Conservation (phyloP, 1,140 invertebrate species). For the Panagrolaimus sp. region DNA sequence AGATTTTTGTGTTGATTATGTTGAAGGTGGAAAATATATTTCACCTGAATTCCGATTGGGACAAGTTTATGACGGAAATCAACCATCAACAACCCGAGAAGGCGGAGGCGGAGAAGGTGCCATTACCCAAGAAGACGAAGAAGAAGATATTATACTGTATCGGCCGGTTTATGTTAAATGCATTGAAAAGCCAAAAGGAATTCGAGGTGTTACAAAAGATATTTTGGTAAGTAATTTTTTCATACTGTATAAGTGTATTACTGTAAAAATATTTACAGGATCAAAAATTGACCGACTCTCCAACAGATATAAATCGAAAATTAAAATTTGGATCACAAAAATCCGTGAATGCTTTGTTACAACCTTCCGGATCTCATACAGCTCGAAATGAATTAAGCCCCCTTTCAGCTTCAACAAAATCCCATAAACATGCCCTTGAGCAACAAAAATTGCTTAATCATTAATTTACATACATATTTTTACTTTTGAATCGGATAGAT, state of each 20-base stretch:
- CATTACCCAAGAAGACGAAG: conserved; percentile 26
- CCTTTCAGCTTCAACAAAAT: not conserved
- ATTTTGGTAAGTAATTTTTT: conserved; percentile 2
- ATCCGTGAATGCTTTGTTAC: not conserved
- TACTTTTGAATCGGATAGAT: too few relatives aligned
- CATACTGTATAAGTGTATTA: too few relatives aligned
- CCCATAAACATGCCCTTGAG: not conserved
- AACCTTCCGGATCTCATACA: too few relatives aligned
- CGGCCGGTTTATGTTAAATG: conserved; percentile 54
- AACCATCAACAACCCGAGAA: not conserved
- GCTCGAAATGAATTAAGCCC: not conserved
- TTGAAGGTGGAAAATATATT: conserved; percentile 75
- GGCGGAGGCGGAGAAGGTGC: conserved; percentile 25
- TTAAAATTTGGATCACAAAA: conserved; percentile 12
- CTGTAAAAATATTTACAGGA: not conserved
- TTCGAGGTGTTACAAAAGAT: conserved; percentile 11
- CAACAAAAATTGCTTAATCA: conserved; percentile 2
- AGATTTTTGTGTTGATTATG: conserved; percentile 62
- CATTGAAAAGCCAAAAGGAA: conserved; percentile 31
- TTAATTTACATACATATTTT: too few relatives aligned
- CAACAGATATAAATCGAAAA: not conserved
- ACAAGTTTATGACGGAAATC: conserved; percentile 70
- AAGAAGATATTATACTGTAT: conserved; percentile 54
- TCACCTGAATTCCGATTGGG: conserved; percentile 75
- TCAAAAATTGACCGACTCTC: conserved; percentile 7